Evolutionary conservation across 37 sponge, comb jelly and placozoan species (phyloP).

Genomic region (Crambe crambe): DNA sequence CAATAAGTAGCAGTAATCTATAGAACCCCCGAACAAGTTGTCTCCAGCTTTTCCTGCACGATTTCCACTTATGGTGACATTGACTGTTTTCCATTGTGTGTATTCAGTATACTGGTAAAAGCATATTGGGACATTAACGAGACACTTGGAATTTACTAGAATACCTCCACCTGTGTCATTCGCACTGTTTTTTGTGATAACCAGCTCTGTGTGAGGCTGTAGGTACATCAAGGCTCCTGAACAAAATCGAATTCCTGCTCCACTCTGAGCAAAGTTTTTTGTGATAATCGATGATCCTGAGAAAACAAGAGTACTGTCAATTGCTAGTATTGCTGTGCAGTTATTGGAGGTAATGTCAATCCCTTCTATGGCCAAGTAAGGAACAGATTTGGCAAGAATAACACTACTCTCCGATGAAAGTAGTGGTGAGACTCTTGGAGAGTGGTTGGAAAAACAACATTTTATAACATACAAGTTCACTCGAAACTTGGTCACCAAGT

Average conservation of each 20-base stretch:
- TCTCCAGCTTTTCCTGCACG: slow-evolving; percentile 24
- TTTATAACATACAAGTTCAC: not conserved
- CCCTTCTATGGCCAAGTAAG: not conserved
- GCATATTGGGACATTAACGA: slow-evolving; percentile 16
- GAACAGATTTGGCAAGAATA: not conserved
- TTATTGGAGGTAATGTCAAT: not conserved
- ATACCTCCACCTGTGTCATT: slow-evolving; percentile 22
- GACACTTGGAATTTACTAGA: slow-evolving; percentile 7
- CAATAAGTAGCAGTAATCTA: slow-evolving; percentile 22
- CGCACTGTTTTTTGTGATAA: slow-evolving; percentile 10
- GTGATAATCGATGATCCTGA: not conserved
- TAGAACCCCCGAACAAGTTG: slow-evolving; percentile 31
- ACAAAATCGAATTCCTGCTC: slow-evolving; percentile 26
- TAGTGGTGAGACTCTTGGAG: not conserved
- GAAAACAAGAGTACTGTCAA: not conserved
- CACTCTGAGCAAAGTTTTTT: slow-evolving; percentile 3
- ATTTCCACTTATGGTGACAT: slow-evolving; percentile 4
- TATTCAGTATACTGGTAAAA: slow-evolving; percentile 20
- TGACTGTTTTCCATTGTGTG: not conserved
- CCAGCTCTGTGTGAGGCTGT: not conserved
- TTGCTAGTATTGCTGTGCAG: not conserved
- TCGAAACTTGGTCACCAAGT: not conserved
- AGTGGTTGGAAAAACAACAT: not conserved
- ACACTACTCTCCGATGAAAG: not conserved
- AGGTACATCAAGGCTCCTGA: slow-evolving; percentile 6